Conservation (phyloP, 2,113 vertebrate genomes). For the Parotia lawesii region DNA sequence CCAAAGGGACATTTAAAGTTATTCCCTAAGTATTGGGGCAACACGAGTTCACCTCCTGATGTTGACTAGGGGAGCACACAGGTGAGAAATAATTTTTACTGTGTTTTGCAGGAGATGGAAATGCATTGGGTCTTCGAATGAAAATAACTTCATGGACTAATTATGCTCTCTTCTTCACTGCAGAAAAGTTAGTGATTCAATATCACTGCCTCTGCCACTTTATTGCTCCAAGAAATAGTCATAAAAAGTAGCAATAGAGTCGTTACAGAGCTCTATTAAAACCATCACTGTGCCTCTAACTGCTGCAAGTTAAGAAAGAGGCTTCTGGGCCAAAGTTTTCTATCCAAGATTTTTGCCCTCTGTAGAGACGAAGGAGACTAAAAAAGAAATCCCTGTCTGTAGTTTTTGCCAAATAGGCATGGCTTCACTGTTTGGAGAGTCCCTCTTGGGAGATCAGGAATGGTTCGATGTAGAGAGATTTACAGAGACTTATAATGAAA, state of each 20-base stretch:
- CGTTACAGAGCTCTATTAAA: conserved; percentile 51
- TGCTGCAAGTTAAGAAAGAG: not conserved
- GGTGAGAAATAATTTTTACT: not conserved
- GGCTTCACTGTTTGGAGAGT: conserved; percentile 49
- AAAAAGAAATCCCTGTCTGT: conserved; percentile 53
- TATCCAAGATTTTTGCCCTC: conserved; percentile 30
- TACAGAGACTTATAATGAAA: conserved; percentile 54
- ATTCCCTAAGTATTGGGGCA: not conserved
- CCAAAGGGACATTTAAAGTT: not conserved
- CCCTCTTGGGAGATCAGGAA: conserved; percentile 6
- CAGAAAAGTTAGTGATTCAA: not conserved
- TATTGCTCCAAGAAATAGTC: conserved; percentile 25
- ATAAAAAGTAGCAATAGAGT: conserved; percentile 37
- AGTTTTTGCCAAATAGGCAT: conserved; percentile 48
- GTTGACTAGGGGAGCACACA: not conserved
- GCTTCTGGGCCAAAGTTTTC: conserved; percentile 10
- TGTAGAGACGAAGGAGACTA: conserved; percentile 3
- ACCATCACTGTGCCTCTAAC: not conserved
- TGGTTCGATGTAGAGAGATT: conserved; percentile 39
- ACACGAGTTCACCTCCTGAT: fast-evolving
- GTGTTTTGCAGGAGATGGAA: not conserved
- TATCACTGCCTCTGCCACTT: not conserved
- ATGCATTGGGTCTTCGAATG: not conserved
- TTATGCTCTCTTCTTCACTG: not conserved
- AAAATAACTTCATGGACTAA: not conserved